Evolutionary conservation across 37 sponge, comb jelly and placozoan species (phyloP), one percentile per base, ranked within the genome.

Genomic region (Oopsacas minuta): DNA sequence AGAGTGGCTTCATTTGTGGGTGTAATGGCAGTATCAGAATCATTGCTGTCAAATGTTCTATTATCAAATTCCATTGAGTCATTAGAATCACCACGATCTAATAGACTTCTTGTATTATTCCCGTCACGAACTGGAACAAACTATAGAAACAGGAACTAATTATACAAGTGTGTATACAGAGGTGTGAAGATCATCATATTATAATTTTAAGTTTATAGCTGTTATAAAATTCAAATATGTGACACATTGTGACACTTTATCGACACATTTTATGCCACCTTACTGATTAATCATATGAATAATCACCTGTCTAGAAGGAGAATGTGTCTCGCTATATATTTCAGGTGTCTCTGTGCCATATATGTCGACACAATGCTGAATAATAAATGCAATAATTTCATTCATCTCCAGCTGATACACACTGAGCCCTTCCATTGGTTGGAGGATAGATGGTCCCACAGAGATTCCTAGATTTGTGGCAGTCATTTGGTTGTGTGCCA

Each of bases 321-420:
- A 25, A 3, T 10, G 75, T 25, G 75, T 61, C 28, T 12, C 1
- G 32, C 17, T 5, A 34, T 20, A 61, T n/a, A 61, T 25, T 3
- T 61, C 75, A 5, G 75, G 75, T 61, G 30, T 61, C 30, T 3
- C 28, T 25, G 20, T n/a, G 1, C 75, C 75, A n/a, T 25, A 61
- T 34, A 61, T 34, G 32, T 61, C 17, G 22, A 32, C 22, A 34
- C 22, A 61, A 12, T 61, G 7, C 75, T 61, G 28, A 3, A 61
- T 61, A 20, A 61, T 61, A 12, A 61, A 61, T n/a, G 75, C 7
- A 34, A 61, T 34, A 7, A 61, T n/a, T 32, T 61, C 22, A 34
- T 61, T 25, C 75, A 61, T 61, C 75, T 61, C 75, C 75, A 61
- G 75, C 75, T 61, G 75, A 34, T 61, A 61, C 75, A 61, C 75